Percentiles rank a stretch among this genome's conserved stretches.
Conservation (phyloP, 2,113 vertebrate genomes). For the Pseudorhombus dupliciocellatus region DNA sequence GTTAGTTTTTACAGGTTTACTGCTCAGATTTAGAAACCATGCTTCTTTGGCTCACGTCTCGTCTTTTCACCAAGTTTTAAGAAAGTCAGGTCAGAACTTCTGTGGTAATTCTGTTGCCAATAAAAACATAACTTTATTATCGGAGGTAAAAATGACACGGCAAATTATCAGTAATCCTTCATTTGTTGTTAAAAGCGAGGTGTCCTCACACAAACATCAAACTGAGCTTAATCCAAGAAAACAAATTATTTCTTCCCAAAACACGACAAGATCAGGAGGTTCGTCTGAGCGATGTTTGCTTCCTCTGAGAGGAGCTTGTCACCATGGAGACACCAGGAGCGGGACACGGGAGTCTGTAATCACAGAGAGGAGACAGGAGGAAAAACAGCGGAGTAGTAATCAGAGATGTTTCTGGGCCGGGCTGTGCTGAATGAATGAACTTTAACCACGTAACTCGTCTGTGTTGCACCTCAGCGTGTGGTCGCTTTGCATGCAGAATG, state of each 20-base stretch:
- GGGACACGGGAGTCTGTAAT: background rate
- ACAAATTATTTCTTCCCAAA: slow-evolving; percentile 3
- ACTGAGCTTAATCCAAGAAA: slow-evolving; percentile 10
- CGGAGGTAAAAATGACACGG: background rate
- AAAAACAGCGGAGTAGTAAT: background rate
- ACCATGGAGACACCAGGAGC: background rate
- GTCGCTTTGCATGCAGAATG: slow-evolving; percentile 41
- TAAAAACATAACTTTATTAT: background rate
- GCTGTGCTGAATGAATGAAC: background rate
- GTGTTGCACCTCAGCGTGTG: slow-evolving; percentile 1
- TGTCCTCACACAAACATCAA: background rate
- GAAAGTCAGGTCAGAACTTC: too few species aligned
- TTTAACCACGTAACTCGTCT: slow-evolving; percentile 20
- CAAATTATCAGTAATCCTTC: background rate
- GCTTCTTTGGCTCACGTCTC: too few species aligned
- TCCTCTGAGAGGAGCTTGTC: slow-evolving; percentile 1
- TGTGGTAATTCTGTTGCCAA: background rate
- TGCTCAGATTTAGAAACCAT: background rate
- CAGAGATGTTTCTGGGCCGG: slow-evolving; percentile 3
- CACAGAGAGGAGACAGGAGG: background rate
- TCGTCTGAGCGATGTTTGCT: slow-evolving; percentile 24
- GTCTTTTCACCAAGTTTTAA: too few species aligned
- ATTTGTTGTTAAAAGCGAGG: background rate
- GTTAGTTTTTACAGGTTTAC: background rate
- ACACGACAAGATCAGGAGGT: background rate